A percentile compares a stretch with the other conserved stretches of the same genome.
phyloP scores from a whole-genome alignment of 1,140 invertebrate genomes.

The Cepaea nemoralis region DNA sequence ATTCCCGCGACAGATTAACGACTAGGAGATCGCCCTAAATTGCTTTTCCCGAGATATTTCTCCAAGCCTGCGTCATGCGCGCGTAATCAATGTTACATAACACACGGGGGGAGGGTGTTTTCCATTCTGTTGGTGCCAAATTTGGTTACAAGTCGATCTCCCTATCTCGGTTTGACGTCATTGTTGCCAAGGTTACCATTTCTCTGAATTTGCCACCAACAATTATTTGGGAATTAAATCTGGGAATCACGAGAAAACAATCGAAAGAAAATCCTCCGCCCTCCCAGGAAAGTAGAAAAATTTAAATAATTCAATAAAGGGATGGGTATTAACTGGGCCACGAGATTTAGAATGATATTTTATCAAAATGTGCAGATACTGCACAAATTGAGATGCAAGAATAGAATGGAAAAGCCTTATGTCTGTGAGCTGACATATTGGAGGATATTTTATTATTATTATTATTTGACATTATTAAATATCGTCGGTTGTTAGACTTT shows the following conservation, averaged over 20 bases:
- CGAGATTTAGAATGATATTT: background rate
- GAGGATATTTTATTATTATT: no score
- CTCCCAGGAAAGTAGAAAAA: background rate
- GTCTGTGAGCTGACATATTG: no score
- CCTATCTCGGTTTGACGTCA: background rate
- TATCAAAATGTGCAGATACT: background rate
- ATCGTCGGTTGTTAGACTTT: no score
- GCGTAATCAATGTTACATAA: conserved; percentile 3
- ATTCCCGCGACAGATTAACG: conserved; percentile 17
- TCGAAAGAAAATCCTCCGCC: background rate
- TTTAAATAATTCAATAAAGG: no score
- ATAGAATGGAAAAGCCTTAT: no score
- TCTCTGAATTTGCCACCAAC: background rate
- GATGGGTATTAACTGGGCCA: background rate
- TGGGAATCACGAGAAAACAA: background rate
- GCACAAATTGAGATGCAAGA: background rate
- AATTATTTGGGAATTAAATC: conserved; percentile 3
- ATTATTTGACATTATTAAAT: no score
- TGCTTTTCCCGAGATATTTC: conserved; percentile 1
- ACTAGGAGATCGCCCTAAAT: conserved; percentile 9
- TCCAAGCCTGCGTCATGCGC: background rate
- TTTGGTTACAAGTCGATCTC: background rate
- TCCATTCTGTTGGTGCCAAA: background rate
- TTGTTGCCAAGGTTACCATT: background rate
- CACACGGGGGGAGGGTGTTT: background rate